A percentile compares a stretch with the other conserved stretches of the same genome.
Evolutionary conservation across 2,113 vertebrate species (phyloP).

Genomic region (Tyto alba): DNA sequence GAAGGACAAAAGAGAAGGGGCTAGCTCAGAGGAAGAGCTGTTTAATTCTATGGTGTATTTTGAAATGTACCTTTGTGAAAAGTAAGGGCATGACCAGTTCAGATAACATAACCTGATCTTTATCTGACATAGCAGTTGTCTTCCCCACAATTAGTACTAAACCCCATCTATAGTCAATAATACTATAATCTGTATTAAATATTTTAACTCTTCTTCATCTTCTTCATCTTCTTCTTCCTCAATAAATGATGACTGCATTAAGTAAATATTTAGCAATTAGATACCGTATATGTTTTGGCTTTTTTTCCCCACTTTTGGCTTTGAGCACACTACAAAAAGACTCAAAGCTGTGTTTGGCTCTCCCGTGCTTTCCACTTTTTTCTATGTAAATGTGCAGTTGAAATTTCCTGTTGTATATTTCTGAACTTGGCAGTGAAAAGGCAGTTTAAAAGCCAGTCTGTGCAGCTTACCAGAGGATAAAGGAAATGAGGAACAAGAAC

Average conservation of each 20-base stretch:
- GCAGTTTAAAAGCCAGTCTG: background rate
- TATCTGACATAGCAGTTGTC: background rate
- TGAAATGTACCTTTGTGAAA: background rate
- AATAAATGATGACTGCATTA: background rate
- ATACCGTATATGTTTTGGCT: background rate
- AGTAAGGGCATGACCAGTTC: background rate
- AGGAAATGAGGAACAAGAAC: slow-evolving; percentile 18
- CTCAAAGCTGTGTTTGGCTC: background rate
- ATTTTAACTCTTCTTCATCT: slow-evolving; percentile 2
- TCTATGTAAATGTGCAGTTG: background rate
- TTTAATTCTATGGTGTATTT: background rate
- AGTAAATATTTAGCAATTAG: slow-evolving; percentile 33
- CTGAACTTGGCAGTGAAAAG: slow-evolving; percentile 11
- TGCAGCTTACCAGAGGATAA: background rate
- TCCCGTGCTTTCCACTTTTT: background rate
- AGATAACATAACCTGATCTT: background rate
- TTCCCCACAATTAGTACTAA: background rate
- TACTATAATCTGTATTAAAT: background rate
- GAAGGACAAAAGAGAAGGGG: background rate
- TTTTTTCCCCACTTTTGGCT: background rate
- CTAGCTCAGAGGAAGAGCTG: background rate
- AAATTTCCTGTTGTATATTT: slow-evolving; percentile 35
- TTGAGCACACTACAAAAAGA: background rate
- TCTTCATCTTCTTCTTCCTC: background rate
- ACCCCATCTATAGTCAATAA: background rate